Percentiles rank a stretch among this genome's conserved stretches.
Conservation (phyloP, 2,888 invertebrate genomes). For the Polydrusus pterygomalis region DNA sequence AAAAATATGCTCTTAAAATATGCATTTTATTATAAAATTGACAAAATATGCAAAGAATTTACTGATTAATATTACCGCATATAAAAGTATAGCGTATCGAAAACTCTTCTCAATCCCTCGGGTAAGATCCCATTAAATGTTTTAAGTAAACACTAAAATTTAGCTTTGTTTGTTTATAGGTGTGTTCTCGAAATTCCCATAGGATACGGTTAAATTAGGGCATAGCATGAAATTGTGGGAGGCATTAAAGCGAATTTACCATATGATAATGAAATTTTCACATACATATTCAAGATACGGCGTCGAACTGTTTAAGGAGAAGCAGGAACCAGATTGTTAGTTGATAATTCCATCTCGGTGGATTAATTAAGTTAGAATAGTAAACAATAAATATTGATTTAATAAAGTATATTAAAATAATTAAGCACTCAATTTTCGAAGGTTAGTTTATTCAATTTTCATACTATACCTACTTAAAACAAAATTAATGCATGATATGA, state of each 20-base stretch:
- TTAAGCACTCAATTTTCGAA: too few species aligned
- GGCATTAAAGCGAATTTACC: constrained; percentile 4
- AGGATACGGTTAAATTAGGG: constrained; percentile 9
- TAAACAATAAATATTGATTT: neutral
- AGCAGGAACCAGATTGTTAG: neutral
- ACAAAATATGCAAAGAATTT: too few species aligned
- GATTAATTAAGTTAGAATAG: constrained; percentile 2
- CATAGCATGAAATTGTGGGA: neutral
- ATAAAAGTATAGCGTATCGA: too few species aligned
- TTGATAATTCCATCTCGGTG: neutral
- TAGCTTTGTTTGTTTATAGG: constrained; percentile 24
- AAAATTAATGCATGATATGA: too few species aligned
- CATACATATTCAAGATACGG: neutral
- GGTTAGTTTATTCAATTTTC: too few species aligned
- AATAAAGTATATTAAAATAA: neutral
- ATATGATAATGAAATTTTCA: constrained; percentile 20
- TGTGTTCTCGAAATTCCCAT: constrained; percentile 8
- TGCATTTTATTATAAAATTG: too few species aligned
- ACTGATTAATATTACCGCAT: too few species aligned
- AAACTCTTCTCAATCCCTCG: neutral
- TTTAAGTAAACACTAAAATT: constrained; percentile 19
- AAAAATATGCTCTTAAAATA: too few species aligned
- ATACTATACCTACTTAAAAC: too few species aligned
- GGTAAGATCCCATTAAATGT: constrained; percentile 10
- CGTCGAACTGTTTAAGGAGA: neutral